phyloP scores from a whole-genome alignment of 2,888 invertebrate species.

The Latheticus oryzae region DNA sequence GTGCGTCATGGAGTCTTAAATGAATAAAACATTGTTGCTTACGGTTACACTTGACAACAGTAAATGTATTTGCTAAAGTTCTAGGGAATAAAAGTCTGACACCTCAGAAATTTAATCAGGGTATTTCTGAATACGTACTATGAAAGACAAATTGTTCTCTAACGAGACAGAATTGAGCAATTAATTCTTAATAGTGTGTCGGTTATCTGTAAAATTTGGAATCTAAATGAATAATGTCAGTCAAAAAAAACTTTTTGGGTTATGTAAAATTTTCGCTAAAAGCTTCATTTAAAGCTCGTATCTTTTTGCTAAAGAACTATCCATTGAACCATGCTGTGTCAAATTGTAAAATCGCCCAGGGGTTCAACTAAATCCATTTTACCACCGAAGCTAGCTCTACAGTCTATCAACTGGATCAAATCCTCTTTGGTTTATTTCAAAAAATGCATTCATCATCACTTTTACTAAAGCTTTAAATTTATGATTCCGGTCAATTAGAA shows the following conservation, averaged over 20 bases:
- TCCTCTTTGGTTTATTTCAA: constrained; percentile 31
- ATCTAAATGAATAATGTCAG: constrained; percentile 24
- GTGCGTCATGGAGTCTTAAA: constrained; percentile 43
- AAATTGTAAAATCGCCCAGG: constrained; percentile 33
- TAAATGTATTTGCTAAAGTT: constrained; percentile 42
- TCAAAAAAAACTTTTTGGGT: constrained; percentile 28
- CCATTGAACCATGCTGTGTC: constrained; percentile 32
- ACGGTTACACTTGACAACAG: constrained; percentile 42
- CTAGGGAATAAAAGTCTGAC: constrained; percentile 35
- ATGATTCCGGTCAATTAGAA: constrained; percentile 28
- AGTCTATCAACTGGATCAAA: constrained; percentile 32
- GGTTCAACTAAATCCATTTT: constrained; percentile 37
- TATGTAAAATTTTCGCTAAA: constrained; percentile 29
- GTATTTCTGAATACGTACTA: constrained; percentile 18
- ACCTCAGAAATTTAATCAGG: constrained; percentile 38
- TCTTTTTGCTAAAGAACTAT: constrained; percentile 38
- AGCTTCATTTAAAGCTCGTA: constrained; percentile 36
- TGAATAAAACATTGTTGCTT: constrained; percentile 45
- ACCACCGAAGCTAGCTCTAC: constrained; percentile 33
- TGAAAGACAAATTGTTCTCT: constrained; percentile 23
- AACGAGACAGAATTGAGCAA: constrained; percentile 25
- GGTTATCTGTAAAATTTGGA: constrained; percentile 33
- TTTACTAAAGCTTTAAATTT: constrained; percentile 25
- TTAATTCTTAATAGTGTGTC: constrained; percentile 30
- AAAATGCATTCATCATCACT: constrained; percentile 33